phyloP scores from a whole-genome alignment of 2,113 vertebrate genomes.

The Triplophysa tibetana region DNA sequence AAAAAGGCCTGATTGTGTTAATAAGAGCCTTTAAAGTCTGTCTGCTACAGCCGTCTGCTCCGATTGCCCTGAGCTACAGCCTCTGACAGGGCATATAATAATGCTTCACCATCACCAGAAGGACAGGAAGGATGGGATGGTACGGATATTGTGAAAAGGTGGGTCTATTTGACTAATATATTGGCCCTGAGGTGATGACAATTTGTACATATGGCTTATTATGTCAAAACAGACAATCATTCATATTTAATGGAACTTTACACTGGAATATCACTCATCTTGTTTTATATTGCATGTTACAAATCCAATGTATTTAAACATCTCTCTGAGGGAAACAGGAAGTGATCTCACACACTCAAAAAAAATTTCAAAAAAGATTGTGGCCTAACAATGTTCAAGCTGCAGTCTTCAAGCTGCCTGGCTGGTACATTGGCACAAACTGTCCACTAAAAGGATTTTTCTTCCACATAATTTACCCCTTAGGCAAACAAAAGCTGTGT shows the following conservation, averaged over 20 bases:
- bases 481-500: conserved; percentile 29
- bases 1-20: conserved; percentile 36
- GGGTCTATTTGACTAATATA: conserved; percentile 9
- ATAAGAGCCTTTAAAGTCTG: conserved; percentile 30
- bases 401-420: background rate
- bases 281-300: background rate
- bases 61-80: conserved; percentile 19
- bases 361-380: background rate
- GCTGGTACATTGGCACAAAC: conserved; percentile 22
- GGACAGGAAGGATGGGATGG: conserved; percentile 33
- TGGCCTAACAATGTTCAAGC: background rate
- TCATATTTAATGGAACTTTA: background rate
- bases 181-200: background rate
- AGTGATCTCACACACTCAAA: background rate
- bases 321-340: background rate
- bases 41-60: conserved; percentile 32
- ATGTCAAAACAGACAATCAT: conserved; percentile 4
- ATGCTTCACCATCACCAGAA: conserved; percentile 20
- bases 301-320: background rate
- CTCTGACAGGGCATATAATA: conserved; percentile 5
- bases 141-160: conserved; percentile 19
- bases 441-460: background rate
- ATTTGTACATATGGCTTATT: conserved; percentile 3
- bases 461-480: conserved; percentile 30
- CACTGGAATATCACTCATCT: background rate